Conservation (phyloP, 2,888 invertebrate species). For the Drosophila seclusa region DNA sequence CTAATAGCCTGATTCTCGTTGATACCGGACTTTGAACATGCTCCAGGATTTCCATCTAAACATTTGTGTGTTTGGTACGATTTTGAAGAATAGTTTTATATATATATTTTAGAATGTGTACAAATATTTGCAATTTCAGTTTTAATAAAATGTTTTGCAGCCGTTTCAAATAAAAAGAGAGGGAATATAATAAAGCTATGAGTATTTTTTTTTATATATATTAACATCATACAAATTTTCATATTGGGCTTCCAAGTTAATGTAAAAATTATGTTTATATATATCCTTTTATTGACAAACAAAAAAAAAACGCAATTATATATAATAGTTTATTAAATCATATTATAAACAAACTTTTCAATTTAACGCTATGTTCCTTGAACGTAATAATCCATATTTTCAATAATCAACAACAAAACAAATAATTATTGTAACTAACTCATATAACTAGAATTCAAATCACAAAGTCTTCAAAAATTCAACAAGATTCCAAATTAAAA, state of each 20-base stretch:
- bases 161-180: slow-evolving; percentile 57
- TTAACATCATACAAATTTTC: slow-evolving; percentile 25
- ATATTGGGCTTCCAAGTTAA: slow-evolving; percentile 15
- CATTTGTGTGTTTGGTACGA: slow-evolving; percentile 39
- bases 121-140: slow-evolving; percentile 37
- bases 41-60: slow-evolving; percentile 85
- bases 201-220: slow-evolving; percentile 55
- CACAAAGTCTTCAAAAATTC: slow-evolving; percentile 54
- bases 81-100: slow-evolving; percentile 40
- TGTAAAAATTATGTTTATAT: slow-evolving; percentile 29
- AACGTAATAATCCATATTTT: slow-evolving; percentile 9
- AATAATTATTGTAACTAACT: slow-evolving; percentile 33
- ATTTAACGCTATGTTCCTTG: slow-evolving; percentile 4
- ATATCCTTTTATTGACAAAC: background rate
- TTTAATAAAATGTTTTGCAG: slow-evolving; percentile 51
- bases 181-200: slow-evolving; percentile 58
- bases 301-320: slow-evolving; percentile 1
- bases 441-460: slow-evolving; percentile 61
- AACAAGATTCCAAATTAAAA: slow-evolving; percentile 41
- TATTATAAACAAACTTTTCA: slow-evolving; percentile 6
- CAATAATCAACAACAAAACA: slow-evolving; percentile 19
- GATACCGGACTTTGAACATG: slow-evolving; percentile 85
- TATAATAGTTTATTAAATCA: background rate
- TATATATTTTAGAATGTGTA: slow-evolving; percentile 36
- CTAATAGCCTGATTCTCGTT: slow-evolving; percentile 85